These are phyloP conservation scores for Melipona beecheii DNA, from an alignment of 2,888 invertebrate species.

Conservation along the genomic window DNA sequence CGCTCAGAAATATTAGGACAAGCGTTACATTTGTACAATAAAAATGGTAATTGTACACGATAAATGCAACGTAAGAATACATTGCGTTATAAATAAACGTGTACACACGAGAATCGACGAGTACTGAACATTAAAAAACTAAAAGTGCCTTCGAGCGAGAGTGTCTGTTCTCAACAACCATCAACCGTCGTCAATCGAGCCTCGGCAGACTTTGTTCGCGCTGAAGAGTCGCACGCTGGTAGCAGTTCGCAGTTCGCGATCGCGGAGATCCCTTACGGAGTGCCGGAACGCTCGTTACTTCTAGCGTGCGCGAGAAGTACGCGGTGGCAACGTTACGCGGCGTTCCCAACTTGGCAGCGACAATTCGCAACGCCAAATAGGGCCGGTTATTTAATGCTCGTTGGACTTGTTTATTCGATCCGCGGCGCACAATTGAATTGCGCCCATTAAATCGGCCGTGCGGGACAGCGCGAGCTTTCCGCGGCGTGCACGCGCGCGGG, in stretches of 20 bases:
- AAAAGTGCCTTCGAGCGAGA: too few relatives aligned
- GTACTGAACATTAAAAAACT: too few relatives aligned
- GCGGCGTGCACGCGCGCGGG: slow-evolving; percentile 10
- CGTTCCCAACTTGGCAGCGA: slow-evolving; percentile 47
- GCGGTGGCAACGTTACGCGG: slow-evolving; percentile 34
- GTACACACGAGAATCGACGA: too few relatives aligned
- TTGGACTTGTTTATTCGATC: slow-evolving; percentile 57
- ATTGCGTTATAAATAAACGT: too few relatives aligned
- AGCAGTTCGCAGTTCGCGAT: background rate
- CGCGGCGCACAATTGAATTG: slow-evolving; percentile 53
- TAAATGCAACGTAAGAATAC: too few relatives aligned
- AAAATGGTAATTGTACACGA: too few relatives aligned
- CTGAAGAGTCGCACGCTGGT: background rate
- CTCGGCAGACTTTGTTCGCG: background rate
- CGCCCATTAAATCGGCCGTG: slow-evolving; percentile 50
- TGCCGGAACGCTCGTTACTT: slow-evolving; percentile 49
- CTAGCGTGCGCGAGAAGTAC: slow-evolving; percentile 26
- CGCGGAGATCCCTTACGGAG: slow-evolving; percentile 27
- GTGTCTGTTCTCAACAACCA: background rate
- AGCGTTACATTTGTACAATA: too few relatives aligned
- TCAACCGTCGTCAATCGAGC: background rate
- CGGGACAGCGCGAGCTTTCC: slow-evolving; percentile 34
- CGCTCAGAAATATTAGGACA: too few relatives aligned
- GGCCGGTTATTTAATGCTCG: slow-evolving; percentile 60
- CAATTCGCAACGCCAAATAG: slow-evolving; percentile 57